Conservation (phyloP, 2,797 vertebrate genomes). For the Falco naumanni region DNA sequence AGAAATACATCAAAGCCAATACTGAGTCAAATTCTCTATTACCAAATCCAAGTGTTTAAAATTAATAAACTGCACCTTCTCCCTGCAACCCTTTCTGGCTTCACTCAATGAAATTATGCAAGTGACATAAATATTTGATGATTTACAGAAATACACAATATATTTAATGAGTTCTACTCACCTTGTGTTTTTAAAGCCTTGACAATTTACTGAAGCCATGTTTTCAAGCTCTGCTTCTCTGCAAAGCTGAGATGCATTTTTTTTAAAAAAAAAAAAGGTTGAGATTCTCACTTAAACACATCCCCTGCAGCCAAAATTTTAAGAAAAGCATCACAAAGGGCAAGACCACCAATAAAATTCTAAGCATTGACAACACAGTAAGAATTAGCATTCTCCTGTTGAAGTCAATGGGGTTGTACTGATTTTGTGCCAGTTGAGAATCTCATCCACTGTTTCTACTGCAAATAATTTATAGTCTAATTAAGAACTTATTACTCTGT, state of each 20-base stretch:
- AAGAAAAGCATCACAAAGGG: neutral
- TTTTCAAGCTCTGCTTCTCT: neutral
- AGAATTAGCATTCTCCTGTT: neutral
- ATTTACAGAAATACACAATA: neutral
- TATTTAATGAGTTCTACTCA: neutral
- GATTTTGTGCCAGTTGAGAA: neutral
- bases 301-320: neutral
- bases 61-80: neutral
- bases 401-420: neutral
- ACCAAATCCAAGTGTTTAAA: neutral
- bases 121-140: neutral
- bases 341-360: neutral
- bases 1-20: neutral
- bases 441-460: neutral
- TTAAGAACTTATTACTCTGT: neutral
- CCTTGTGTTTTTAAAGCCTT: neutral
- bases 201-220: accelerated
- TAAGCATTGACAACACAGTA: neutral
- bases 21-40: neutral
- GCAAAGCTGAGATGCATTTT: neutral
- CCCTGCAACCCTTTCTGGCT: neutral
- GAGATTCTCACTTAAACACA: neutral
- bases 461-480: neutral
- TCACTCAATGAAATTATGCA: neutral
- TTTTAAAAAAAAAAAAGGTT: neutral